A percentile compares a stretch with the other conserved stretches of the same genome.
Conservation (phyloP, 2,113 vertebrate species). For the Zosterops borbonicus region DNA sequence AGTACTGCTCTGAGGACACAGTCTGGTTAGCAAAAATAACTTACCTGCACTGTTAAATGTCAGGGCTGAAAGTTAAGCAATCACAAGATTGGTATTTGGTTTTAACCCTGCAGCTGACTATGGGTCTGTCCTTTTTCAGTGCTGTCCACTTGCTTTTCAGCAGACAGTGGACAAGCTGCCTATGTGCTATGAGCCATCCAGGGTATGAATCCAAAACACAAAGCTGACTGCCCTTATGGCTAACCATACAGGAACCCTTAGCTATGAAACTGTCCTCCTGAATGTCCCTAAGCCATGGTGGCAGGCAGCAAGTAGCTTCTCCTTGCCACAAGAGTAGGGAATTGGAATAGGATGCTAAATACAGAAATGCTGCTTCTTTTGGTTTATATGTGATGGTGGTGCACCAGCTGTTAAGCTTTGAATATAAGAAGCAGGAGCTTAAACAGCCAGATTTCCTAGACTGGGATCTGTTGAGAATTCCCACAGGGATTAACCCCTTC, state of each 20-base stretch:
- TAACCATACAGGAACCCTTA: neutral
- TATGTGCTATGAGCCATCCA: neutral
- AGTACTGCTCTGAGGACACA: neutral
- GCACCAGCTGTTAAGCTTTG: neutral
- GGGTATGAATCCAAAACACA: neutral
- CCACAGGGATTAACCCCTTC: neutral
- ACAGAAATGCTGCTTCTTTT: neutral
- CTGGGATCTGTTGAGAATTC: neutral
- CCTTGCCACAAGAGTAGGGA: neutral
- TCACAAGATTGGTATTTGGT: neutral
- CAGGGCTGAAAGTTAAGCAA: neutral
- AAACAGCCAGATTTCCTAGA: neutral
- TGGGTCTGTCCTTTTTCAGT: neutral
- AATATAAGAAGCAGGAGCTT: neutral
- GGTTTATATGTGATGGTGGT: neutral
- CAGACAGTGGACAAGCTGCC: neutral
- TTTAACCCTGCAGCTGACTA: neutral
- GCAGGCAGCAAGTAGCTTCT: neutral
- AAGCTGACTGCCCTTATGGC: neutral
- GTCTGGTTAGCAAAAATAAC: slow-evolving; percentile 7
- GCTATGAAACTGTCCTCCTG: neutral
- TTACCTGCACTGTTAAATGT: slow-evolving; percentile 15
- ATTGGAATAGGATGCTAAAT: neutral
- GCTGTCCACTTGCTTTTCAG: neutral
- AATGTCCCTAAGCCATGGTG: neutral